A percentile compares a stretch with the other conserved stretches of the same genome.
Conservation (phyloP, 2,888 invertebrate species). For the Charanyca ferruginea region DNA sequence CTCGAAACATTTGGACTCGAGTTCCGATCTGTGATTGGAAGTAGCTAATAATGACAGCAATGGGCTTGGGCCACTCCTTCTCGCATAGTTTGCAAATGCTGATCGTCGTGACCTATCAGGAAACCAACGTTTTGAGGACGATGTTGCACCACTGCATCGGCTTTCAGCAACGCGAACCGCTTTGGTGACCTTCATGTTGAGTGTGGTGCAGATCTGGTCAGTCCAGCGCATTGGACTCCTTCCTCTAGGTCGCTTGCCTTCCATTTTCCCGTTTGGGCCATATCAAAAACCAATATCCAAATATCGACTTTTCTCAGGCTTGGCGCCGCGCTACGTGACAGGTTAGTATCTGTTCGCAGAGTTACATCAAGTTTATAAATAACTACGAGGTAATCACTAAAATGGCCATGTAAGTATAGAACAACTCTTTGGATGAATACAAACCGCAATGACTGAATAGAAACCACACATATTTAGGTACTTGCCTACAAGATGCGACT, state of each 20-base stretch:
- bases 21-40: too few relatives aligned
- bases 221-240: too few relatives aligned
- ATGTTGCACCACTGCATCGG: too few relatives aligned
- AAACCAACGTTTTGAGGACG: too few relatives aligned
- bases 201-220: too few relatives aligned
- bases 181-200: too few relatives aligned
- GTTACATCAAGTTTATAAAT: conserved; percentile 35
- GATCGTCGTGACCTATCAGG: too few relatives aligned
- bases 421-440: conserved; percentile 12
- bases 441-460: conserved; percentile 47
- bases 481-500: conserved; percentile 3
- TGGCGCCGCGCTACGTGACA: conserved; percentile 9
- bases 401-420: conserved; percentile 19
- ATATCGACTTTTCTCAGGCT: not conserved
- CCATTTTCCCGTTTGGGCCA: too few relatives aligned
- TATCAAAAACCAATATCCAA: not conserved
- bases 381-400: conserved; percentile 19
- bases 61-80: not conserved
- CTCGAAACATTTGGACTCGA: not conserved
- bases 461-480: not conserved
- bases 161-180: too few relatives aligned
- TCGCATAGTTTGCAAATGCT: too few relatives aligned
- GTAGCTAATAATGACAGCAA: not conserved
- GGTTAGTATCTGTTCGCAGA: conserved; percentile 19
- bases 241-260: too few relatives aligned